Evolutionary conservation across 2,113 vertebrate genomes (phyloP).

Genomic region (Lepus europaeus): DNA sequence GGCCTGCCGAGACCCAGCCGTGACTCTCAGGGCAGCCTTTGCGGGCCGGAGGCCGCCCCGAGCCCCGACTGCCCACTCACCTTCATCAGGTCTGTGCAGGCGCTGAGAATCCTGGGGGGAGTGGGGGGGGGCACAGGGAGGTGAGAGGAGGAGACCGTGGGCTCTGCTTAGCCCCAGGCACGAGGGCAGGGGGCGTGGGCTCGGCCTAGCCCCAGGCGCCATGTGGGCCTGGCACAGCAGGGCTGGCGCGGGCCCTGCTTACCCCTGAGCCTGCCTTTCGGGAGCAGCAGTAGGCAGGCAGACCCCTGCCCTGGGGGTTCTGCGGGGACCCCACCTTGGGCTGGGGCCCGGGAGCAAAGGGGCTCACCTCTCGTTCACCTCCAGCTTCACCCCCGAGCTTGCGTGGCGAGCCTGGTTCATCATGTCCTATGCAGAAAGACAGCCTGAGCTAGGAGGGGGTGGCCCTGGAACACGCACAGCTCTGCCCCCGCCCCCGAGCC

Average conservation of each 20-base stretch:
- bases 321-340: rapidly evolving
- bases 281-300: no score
- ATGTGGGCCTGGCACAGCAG: not conserved
- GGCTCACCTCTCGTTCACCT: conserved; percentile 97
- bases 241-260: rapidly evolving
- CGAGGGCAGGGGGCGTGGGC: rapidly evolving
- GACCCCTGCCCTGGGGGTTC: not conserved
- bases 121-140: not conserved
- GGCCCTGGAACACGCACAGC: no score
- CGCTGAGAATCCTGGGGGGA: conserved; percentile 92
- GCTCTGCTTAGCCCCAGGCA: not conserved
- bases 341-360: not conserved
- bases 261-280: not conserved
- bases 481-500: not conserved
- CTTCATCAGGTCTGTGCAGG: conserved; percentile 98
- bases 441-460: rapidly evolving
- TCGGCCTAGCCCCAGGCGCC: no score
- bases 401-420: conserved; percentile 96
- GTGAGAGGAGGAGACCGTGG: not conserved
- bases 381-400: conserved; percentile 95
- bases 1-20: conserved; percentile 88
- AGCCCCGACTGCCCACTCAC: conserved; percentile 84
- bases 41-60: rapidly evolving
- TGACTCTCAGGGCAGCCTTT: not conserved
- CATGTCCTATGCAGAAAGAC: conserved; percentile 91